phyloP scores from a whole-genome alignment of 2,113 vertebrate species.

The Thryonomys swinderianus region DNA sequence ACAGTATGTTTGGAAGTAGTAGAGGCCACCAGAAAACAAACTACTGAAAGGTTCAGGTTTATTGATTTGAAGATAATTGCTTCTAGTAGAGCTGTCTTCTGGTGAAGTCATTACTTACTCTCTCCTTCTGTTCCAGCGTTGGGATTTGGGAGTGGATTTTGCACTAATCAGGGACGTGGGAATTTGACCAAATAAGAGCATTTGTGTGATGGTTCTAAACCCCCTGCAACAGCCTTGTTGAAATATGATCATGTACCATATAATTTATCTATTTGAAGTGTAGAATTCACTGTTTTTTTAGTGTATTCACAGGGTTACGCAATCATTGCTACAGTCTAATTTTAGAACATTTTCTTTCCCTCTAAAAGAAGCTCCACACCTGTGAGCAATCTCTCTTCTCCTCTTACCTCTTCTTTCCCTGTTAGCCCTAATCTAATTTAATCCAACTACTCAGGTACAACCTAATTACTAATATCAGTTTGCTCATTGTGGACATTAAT shows the following conservation, averaged over 20 bases:
- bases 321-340: background rate
- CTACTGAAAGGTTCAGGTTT: slow-evolving; percentile 1
- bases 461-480: slow-evolving; percentile 23
- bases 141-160: background rate
- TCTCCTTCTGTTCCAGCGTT: slow-evolving; percentile 43
- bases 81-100: slow-evolving; percentile 22
- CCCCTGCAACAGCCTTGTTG: background rate
- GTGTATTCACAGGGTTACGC: background rate
- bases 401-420: background rate
- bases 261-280: slow-evolving; percentile 8
- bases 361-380: slow-evolving; percentile 22
- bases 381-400: background rate
- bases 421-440: background rate
- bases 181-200: slow-evolving; percentile 38
- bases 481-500: slow-evolving; percentile 5
- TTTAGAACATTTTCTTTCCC: background rate
- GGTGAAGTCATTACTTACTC: slow-evolving; percentile 24
- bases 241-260: background rate
- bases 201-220: slow-evolving; percentile 28
- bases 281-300: slow-evolving; percentile 50
- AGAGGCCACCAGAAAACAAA: slow-evolving; percentile 19
- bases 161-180: background rate
- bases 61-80: slow-evolving; percentile 42
- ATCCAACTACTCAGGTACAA: background rate
- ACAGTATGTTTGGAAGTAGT: slow-evolving; percentile 58